Base-by-base conservation (phyloP, 2,113 vertebrate genomes). In the Acrocephalus kingi region DNA sequence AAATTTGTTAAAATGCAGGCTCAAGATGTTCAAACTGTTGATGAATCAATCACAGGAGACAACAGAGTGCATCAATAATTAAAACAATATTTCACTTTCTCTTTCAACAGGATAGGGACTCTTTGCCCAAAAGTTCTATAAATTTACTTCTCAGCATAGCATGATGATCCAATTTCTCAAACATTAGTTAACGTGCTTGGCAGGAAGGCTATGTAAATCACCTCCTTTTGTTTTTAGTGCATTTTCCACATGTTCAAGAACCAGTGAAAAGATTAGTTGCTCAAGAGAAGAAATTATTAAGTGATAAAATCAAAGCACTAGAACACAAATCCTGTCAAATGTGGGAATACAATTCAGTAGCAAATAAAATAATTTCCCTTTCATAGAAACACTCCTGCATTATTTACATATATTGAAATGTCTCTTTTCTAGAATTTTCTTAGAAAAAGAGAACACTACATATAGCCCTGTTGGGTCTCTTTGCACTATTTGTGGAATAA, bases 41-140 rank as follows among this genome's bases (percentile, higher is more conserved):
- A 59, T 43, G 12, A 71, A 89, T 91, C 68, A 90, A 84, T 87
- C 82, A 81, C 25, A 55, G 55, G 41, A 88, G 51, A 67, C 87
- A 54, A 96, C 72, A 24, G 8, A 79, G 11, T 23, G 4, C 35
- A 69, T 85, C 52, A 71, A 64, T 62, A 62, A 84, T 96, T 96
- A 62, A 81, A 91, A 87, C 69, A 86, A 89, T 94, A 96, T 93
- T 96, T 97, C 84, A 96, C 81, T 97, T 95, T 94, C 88, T 90
- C 83, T 86, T 97, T 95, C 94, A 91, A 72, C 74, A 92, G 90
- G 54, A 93, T 81, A 94, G 68, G 45, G 45, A 97, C 77, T 91
- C 33, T 76, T 95, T 94, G 92, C 72, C 56, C 84, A 93, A 68
- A 82, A 93, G 84, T 95, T 82, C 93, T 87, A 94, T 96, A 96